Base-by-base conservation (phyloP, 2,113 vertebrate genomes). In the Callithrix jacchus region DNA sequence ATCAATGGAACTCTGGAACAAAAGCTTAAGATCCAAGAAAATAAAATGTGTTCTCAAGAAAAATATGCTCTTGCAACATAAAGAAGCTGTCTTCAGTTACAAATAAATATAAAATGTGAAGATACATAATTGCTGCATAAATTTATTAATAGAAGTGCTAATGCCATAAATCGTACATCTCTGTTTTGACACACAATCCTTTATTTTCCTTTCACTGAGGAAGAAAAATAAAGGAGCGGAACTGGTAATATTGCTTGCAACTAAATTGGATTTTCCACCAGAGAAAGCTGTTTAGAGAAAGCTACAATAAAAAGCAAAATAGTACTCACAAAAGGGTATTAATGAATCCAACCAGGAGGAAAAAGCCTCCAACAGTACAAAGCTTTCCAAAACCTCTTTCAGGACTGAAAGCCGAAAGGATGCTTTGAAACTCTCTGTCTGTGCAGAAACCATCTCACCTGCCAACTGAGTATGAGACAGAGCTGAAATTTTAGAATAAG, bases 211-310 rank as follows among this genome's bases (percentile, higher is more conserved):
- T 98, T 98, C 96, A 98, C 97, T 66, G 40, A 95, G 96, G 89
- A 97, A 98, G 97, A 94, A 95, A 97, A 98, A 95, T 98, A 98
- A 97, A 97, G 97, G 66, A 94, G 93, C 12, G 23, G 97, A 98
- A 98, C 95, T 98, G 97, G 98, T 98, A 98, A 98, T 98, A 98
- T 74, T 96, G 92, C 97, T 98, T 98, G 97, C 98, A 97, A 98
- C 98, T 98, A 98, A 98, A 98, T 98, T 98, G 97, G 98, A 98
- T 98, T 98, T 98, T 98, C 98, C 97, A 97, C 97, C 96, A 98
- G 97, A 98, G 97, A 98, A 98, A 97, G 92, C 95, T 98, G 92
- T 97, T 97, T 97, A 96, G 96, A 97, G 97, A 97, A 98, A 98
- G 93, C 97, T 98, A 98, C 98, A 98, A 45, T 54, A 97, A 96